These are phyloP conservation scores for Mythimna pallens DNA, from an alignment of 2,888 invertebrate genomes.

Conservation along the genomic window DNA sequence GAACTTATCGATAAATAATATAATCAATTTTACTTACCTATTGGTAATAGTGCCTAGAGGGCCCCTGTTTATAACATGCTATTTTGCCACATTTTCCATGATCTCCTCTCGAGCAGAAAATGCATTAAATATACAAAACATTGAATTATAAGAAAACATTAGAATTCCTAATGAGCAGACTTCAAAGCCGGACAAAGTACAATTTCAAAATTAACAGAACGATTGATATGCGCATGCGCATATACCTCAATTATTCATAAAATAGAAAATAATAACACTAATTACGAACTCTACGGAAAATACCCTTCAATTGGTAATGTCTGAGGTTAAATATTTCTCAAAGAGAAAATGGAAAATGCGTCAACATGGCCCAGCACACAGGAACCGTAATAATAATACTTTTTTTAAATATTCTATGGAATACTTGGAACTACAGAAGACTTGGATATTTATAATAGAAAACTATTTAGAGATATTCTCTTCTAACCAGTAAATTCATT, in stretches of 20 bases:
- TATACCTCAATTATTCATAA: background rate
- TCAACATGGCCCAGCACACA: conserved; percentile 32
- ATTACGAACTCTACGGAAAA: background rate
- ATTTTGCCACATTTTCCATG: conserved; percentile 42
- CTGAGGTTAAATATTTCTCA: background rate
- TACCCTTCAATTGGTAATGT: conserved; percentile 7
- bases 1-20: conserved; percentile 50
- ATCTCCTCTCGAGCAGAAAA: background rate
- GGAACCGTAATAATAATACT: conserved; percentile 42
- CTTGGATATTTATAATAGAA: conserved; percentile 42
- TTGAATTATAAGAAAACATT: background rate
- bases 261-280: background rate
- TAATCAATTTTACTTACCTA: conserved; percentile 61
- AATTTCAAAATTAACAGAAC: background rate
- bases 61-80: background rate
- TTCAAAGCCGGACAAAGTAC: background rate
- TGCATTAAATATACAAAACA: background rate
- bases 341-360: conserved; percentile 35
- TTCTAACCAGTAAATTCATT: conserved; percentile 31
- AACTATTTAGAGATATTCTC: conserved; percentile 34
- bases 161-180: background rate
- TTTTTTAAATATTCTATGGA: conserved; percentile 41
- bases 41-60: conserved; percentile 52
- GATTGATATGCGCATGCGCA: conserved; percentile 5
- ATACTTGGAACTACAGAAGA: conserved; percentile 46